phyloP scores from a whole-genome alignment of 2,113 vertebrate genomes.

The Caloenas nicobarica region DNA sequence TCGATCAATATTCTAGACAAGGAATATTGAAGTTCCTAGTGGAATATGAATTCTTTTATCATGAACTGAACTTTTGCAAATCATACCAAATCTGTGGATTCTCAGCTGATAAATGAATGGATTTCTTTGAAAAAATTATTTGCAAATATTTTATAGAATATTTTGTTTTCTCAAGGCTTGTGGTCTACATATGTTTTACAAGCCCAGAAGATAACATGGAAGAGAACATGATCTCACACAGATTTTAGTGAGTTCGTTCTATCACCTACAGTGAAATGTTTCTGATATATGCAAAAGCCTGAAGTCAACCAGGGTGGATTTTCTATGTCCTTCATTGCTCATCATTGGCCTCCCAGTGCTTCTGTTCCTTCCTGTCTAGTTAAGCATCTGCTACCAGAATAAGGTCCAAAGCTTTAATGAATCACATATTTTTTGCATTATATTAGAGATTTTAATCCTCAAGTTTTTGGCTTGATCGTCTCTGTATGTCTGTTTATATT shows the following conservation, averaged over 20 bases:
- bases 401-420: neutral
- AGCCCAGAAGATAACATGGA: neutral
- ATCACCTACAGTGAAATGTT: neutral
- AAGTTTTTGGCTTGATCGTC: neutral
- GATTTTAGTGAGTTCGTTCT: neutral
- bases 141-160: neutral
- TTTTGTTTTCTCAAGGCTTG: neutral
- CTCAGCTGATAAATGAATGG: neutral
- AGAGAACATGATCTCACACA: neutral
- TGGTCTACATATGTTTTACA: neutral
- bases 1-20: neutral
- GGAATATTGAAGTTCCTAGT: neutral
- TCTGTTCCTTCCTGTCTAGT: neutral
- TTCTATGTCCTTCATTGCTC: neutral
- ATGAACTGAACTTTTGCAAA: neutral
- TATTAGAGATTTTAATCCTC: neutral
- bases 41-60: neutral
- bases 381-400: neutral
- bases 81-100: neutral
- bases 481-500: neutral
- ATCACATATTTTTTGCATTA: neutral
- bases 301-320: neutral
- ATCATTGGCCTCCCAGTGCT: neutral
- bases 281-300: neutral
- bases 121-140: neutral